phyloP scores from a whole-genome alignment of 2,797 vertebrate genomes.

The Rhynchotus rufescens region DNA sequence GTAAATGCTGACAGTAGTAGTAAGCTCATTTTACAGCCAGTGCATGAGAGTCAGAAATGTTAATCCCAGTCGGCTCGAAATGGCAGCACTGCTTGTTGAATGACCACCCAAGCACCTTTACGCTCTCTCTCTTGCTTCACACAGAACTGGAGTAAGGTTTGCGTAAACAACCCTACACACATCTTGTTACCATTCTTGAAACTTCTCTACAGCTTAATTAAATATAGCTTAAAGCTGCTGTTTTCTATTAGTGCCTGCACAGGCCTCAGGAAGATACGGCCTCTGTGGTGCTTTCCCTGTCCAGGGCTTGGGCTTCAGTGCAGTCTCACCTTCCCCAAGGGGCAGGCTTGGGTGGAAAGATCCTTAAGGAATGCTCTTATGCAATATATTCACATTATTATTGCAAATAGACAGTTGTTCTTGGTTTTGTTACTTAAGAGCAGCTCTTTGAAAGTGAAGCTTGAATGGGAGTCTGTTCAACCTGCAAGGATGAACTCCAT shows the following conservation, averaged over 20 bases:
- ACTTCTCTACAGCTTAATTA: not conserved
- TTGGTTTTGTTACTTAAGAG: not conserved
- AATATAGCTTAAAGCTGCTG: too few species aligned
- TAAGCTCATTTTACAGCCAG: slow-evolving; percentile 26
- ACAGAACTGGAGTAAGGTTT: not conserved
- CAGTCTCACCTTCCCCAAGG: not conserved
- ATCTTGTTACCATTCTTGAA: not conserved
- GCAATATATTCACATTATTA: fast-evolving
- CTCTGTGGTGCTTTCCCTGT: not conserved
- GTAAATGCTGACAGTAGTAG: slow-evolving; percentile 15
- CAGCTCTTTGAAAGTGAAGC: fast-evolving
- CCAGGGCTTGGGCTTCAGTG: not conserved
- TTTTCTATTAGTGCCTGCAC: too few species aligned
- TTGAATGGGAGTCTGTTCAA: not conserved
- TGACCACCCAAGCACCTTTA: not conserved
- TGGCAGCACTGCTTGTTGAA: not conserved
- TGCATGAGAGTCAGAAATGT: not conserved
- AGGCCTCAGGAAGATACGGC: too few species aligned
- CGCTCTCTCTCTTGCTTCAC: not conserved
- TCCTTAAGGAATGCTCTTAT: not conserved
- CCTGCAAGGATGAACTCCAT: too few species aligned
- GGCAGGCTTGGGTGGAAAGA: not conserved
- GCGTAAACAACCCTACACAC: not conserved
- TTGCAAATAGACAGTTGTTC: not conserved
- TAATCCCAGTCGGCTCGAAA: not conserved